Evolutionary conservation across 2,113 vertebrate species (phyloP), one percentile per base, ranked within the genome.

Genomic region (Oenanthe melanoleuca): DNA sequence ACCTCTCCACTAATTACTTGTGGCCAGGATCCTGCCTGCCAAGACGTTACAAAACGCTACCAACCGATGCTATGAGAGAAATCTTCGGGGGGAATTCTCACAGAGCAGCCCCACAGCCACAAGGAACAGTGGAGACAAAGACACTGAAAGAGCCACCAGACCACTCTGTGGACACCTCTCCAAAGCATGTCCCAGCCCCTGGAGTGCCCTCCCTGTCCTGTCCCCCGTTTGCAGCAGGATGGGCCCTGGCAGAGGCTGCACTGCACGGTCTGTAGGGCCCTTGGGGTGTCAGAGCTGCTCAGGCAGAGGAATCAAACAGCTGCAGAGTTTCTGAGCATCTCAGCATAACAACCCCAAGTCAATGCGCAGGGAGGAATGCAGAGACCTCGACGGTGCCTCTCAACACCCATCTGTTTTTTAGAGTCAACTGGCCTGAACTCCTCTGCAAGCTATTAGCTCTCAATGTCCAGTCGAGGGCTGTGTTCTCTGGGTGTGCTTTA

Each of bases 341-440:
- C 94, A 84, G 94, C 92, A 86, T 77, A 97, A 92, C 93, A 93
- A 31, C 56, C 77, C 71, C 80, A 24, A 53, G 92, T 64, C 56
- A 64, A 66, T 47, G 74, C 0, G 2, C 9, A 0, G 82, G 37
- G 50, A 87, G 96, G 92, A 93, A 97, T 95, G 96, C 31, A 0
- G 65, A 97, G 97, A 94, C 96, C 97, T 96, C 86, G 26, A 84
- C 77, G 21, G 96, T 89, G 94, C 96, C 97, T 96, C 96, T 96
- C 70, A 18, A 96, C 95, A 96, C 95, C 95, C 96, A 96, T 97
- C 96, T 97, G 96, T 73, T 96, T 97, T 95, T 93, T 70, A 92
- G 92, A 96, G 72, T 95, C 94, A 70, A 83, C 95, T 95, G 92
- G 90, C 89, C 91, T 89, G 88, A 94, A 93, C 90, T 97, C 92